These are phyloP conservation scores for Phoebastria nigripes DNA, from an alignment of 2,797 vertebrate species.

Conservation along the genomic window DNA sequence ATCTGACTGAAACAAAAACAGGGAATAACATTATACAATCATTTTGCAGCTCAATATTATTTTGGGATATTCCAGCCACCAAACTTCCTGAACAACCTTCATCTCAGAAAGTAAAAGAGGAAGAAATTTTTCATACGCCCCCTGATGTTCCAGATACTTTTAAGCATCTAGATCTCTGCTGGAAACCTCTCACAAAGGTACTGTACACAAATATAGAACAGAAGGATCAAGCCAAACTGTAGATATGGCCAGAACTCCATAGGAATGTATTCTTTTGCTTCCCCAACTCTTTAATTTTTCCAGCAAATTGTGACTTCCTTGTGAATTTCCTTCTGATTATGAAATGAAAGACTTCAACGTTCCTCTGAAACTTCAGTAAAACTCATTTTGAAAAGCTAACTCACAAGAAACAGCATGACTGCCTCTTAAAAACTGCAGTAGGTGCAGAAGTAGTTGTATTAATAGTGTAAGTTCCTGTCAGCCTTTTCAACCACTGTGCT, in stretches of 20 bases:
- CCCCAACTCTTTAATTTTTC: not conserved
- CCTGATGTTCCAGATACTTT: slow-evolving; percentile 76
- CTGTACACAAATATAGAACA: not conserved
- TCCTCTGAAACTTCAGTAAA: not conserved
- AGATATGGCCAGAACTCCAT: not conserved
- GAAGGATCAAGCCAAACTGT: not conserved
- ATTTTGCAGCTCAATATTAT: slow-evolving; percentile 79
- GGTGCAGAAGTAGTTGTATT: not conserved
- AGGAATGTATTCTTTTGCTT: not conserved
- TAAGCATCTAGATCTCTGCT: slow-evolving; percentile 82
- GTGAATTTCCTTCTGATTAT: not conserved
- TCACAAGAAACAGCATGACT: not conserved
- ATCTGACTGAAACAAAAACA: not conserved
- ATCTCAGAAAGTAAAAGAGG: slow-evolving; percentile 69
- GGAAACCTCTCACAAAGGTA: slow-evolving; percentile 89
- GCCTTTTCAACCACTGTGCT: not conserved
- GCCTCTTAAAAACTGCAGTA: not conserved
- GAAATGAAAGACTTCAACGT: not conserved
- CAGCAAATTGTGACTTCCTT: not conserved
- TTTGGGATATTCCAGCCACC: slow-evolving; percentile 87
- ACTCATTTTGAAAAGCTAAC: not conserved
- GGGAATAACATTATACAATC: not conserved
- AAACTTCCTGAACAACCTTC: slow-evolving; percentile 19
- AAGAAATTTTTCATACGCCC: slow-evolving; percentile 58
- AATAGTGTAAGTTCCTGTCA: not conserved